Conservation (phyloP, 2,888 invertebrate genomes). For the Machimus rusticus region DNA sequence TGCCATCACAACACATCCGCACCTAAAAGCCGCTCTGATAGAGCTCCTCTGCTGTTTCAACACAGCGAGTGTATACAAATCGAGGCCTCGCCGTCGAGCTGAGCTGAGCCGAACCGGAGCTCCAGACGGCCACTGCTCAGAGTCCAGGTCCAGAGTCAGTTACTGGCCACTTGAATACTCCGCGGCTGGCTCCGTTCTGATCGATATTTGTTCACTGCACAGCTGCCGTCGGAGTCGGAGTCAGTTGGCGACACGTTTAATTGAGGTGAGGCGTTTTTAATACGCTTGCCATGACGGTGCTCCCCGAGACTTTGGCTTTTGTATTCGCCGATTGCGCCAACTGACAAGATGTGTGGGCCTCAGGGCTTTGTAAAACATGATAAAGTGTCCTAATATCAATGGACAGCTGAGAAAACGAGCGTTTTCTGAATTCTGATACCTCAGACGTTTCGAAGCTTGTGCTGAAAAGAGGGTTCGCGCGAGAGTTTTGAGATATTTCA, state of each 20-base stretch:
- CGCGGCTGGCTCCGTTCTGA: not conserved
- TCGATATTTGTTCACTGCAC: not conserved
- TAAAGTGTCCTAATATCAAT: not conserved
- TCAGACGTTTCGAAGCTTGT: not conserved
- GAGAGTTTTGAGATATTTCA: not conserved
- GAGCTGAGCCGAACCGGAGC: not conserved
- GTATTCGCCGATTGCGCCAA: not conserved
- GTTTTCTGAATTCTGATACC: not conserved
- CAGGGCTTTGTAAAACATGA: not conserved
- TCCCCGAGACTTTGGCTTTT: not conserved
- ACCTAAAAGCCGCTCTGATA: not conserved
- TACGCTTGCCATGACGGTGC: not conserved
- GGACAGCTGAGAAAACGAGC: not conserved
- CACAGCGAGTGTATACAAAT: not conserved
- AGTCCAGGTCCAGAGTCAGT: not conserved
- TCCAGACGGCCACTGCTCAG: not conserved
- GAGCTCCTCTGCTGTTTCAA: not conserved
- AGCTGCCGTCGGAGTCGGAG: not conserved
- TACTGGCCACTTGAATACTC: not conserved
- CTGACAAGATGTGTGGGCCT: not conserved
- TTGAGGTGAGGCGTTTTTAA: not conserved
- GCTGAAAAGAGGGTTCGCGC: not conserved
- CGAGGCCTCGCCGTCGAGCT: not conserved
- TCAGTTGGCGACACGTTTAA: not conserved
- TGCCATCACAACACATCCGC: not conserved